These are phyloP conservation scores for Heliconius melpomene DNA, from an alignment of 1,140 invertebrate genomes.

Conservation along the genomic window DNA sequence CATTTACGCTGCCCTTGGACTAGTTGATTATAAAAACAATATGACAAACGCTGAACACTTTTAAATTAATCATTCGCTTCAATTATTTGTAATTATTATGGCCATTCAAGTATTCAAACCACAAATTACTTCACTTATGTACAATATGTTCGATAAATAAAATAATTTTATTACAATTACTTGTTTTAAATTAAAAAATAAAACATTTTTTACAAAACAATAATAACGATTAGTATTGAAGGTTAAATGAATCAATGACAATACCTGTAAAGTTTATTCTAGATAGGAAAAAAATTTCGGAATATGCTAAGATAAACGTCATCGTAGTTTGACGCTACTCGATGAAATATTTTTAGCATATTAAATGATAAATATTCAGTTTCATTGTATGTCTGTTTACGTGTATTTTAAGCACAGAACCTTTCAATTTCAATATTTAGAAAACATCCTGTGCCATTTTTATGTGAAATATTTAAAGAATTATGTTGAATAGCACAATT, in stretches of 20 bases:
- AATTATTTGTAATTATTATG: not conserved
- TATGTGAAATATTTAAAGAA: too few relatives aligned
- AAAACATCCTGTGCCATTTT: too few relatives aligned
- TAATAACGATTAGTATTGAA: not conserved
- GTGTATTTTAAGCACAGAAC: not conserved
- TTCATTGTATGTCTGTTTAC: not conserved
- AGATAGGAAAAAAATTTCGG: not conserved
- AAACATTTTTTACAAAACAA: not conserved
- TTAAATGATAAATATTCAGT: not conserved
- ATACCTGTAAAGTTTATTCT: not conserved
- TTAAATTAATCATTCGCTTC: not conserved
- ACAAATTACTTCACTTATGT: not conserved
- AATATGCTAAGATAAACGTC: not conserved
- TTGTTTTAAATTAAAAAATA: not conserved
- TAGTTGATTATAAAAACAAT: not conserved
- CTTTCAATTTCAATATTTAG: too few relatives aligned
- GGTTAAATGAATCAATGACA: not conserved
- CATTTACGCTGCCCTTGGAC: not conserved
- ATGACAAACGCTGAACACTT: not conserved
- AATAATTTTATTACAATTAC: not conserved
- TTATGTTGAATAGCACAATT: too few relatives aligned
- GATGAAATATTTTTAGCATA: not conserved
- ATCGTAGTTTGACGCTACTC: not conserved
- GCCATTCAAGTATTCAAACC: not conserved
- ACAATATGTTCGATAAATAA: not conserved